Evolutionary conservation across 2,888 invertebrate species (phyloP).

Genomic region (Acanthopleura granulata): DNA sequence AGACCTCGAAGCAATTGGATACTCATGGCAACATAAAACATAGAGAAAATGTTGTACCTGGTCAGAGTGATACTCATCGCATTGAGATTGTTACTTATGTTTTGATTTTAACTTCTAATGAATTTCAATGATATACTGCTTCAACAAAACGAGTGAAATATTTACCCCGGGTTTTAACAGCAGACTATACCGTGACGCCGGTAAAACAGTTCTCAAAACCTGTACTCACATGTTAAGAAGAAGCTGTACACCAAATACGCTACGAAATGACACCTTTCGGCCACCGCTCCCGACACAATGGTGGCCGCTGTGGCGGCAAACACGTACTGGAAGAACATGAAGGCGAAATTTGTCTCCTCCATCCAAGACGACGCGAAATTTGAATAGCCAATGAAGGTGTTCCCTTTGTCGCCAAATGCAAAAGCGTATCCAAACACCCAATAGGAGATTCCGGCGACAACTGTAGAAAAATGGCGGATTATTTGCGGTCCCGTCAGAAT

Average conservation of each 20-base stretch:
- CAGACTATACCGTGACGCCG: too few species aligned
- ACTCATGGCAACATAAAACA: too few species aligned
- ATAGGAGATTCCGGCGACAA: constrained; percentile 52
- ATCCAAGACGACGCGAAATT: constrained; percentile 50
- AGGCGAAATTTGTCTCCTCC: constrained; percentile 41
- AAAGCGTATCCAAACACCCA: constrained; percentile 57
- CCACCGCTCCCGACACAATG: constrained; percentile 74
- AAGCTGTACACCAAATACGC: constrained; percentile 73
- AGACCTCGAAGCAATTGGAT: too few species aligned
- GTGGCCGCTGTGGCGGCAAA: constrained; percentile 75
- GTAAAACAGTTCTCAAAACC: background rate
- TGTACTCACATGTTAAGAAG: constrained; percentile 3
- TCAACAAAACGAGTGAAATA: too few species aligned
- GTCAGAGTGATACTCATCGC: too few species aligned
- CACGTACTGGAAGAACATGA: constrained; percentile 74
- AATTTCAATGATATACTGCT: too few species aligned
- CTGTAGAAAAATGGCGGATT: constrained; percentile 32
- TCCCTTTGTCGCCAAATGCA: constrained; percentile 49
- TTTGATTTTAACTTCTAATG: too few species aligned
- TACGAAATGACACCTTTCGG: constrained; percentile 73
- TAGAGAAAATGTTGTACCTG: too few species aligned
- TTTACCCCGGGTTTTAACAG: too few species aligned
- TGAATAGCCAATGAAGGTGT: constrained; percentile 68
- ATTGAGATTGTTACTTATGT: too few species aligned
- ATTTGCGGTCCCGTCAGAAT: too few species aligned